Conservation (phyloP, 2,888 invertebrate genomes). For the Heliconius charithonia region DNA sequence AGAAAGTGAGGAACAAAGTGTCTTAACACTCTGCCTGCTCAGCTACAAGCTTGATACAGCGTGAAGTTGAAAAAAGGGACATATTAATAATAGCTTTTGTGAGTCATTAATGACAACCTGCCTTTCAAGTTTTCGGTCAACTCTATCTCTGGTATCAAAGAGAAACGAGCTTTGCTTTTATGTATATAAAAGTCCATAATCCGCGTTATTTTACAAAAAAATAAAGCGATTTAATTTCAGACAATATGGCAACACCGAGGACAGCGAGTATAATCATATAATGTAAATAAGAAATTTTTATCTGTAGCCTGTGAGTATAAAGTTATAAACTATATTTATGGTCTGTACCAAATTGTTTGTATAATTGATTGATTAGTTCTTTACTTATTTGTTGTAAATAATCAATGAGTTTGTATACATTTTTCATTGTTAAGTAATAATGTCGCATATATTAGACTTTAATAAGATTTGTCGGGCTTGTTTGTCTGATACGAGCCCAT, state of each 20-base stretch:
- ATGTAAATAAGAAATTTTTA: neutral
- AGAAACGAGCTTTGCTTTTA: no score
- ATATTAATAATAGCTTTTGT: no score
- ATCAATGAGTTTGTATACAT: slow-evolving; percentile 15
- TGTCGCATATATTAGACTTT: slow-evolving; percentile 66
- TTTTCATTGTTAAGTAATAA: slow-evolving; percentile 42
- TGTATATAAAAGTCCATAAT: no score
- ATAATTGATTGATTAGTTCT: slow-evolving; percentile 18
- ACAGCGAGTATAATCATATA: neutral
- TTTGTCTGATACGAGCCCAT: slow-evolving; percentile 69
- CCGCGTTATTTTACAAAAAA: no score
- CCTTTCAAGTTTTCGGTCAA: no score
- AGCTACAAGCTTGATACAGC: no score
- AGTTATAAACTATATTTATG: neutral
- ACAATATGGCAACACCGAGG: neutral
- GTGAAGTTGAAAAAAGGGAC: no score
- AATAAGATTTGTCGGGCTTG: slow-evolving; percentile 76
- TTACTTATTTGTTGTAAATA: slow-evolving; percentile 22
- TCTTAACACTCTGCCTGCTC: no score
- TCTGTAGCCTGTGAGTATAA: neutral
- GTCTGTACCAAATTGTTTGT: slow-evolving; percentile 21
- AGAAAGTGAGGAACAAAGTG: no score
- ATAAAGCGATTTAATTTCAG: neutral
- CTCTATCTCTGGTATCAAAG: no score
- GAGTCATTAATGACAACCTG: no score